Base-by-base conservation (phyloP, 92 coral and sea anemone genomes). In the Micromussa lordhowensis region DNA sequence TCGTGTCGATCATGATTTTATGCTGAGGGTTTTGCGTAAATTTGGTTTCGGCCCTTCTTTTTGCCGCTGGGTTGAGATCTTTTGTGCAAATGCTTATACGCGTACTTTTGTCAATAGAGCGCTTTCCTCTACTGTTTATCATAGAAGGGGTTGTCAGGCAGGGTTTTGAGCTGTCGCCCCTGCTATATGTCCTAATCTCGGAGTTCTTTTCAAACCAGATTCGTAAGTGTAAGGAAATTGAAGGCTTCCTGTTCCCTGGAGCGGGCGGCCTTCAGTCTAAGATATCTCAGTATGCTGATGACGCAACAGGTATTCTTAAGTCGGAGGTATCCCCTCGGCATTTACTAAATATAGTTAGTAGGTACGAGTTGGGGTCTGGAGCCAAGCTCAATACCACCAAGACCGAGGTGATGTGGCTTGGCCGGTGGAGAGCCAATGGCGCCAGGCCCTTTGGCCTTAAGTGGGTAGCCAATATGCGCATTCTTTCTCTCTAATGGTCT, bases 401-500 rank as follows among this genome's bases (percentile, higher is more conserved):
- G 69, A 18, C 69, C 1, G 69, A 63, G 10, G 69, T 28, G 6
- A 63, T 63, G 69, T 63, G 69, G 69, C 69, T 63, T 63, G 69
- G 69, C 5, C 2, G 69, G 29, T 7, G 69, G 69, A 1, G 28
- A 28, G 29, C 69, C 5, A 63, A 9, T 19, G 28, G 28, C 4
- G 69, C n/a, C 28, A 1, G 26, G 2, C 69, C 69, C 1, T 63
- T 5, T 40, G 78, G 86, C 0, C 24, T 82, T 32, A 86, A 86
- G 83, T 86, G 89, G 89, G 89, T 87, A 0, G 36, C 35, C 0
- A 87, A 87, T n/a, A 88, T 73, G 86, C 31, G 40, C 15, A 59
- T 81, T 19, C 28, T 81, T 18, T 74, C 57, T 79, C 72, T 79
- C 48, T 10, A 77, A 79, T 54, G 32, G 58, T 8, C 10, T 75